These are phyloP conservation scores for Tapirus terrestris DNA, from an alignment of 2,113 vertebrate genomes.

Conservation along the genomic window DNA sequence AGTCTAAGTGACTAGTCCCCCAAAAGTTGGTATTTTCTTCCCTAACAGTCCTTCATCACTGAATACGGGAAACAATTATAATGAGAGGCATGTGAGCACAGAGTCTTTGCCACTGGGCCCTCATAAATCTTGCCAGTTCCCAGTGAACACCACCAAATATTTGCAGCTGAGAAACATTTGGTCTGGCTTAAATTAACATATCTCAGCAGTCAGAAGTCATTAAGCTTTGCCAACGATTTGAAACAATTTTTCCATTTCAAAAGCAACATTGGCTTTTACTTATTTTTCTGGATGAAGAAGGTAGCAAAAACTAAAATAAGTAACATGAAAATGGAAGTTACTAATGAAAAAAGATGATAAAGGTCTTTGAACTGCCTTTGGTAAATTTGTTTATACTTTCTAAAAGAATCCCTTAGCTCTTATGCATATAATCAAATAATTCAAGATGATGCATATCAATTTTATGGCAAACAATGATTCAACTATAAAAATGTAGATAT, in stretches of 20 bases:
- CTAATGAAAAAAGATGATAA: constrained; percentile 81
- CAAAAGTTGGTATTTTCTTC: constrained; percentile 81
- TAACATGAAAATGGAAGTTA: constrained; percentile 82
- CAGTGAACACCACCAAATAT: constrained; percentile 91
- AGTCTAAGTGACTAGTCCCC: constrained; percentile 71
- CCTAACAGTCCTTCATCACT: constrained; percentile 84
- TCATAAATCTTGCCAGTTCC: constrained; percentile 92
- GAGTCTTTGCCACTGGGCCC: constrained; percentile 89
- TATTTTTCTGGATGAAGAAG: constrained; percentile 85
- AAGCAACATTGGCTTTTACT: constrained; percentile 85
- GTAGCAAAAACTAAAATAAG: constrained; percentile 84
- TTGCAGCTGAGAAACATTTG: constrained; percentile 92
- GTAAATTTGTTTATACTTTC: constrained; percentile 81
- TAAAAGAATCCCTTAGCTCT: constrained; percentile 70
- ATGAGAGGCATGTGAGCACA: constrained; percentile 86
- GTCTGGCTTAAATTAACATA: constrained; percentile 92
- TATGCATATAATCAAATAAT: constrained; percentile 77
- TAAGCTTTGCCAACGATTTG: constrained; percentile 90
- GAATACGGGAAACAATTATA: constrained; percentile 87
- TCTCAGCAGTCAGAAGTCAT: constrained; percentile 92
- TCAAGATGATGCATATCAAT: constrained; percentile 78
- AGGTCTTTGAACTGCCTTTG: constrained; percentile 76
- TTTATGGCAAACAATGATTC: constrained; percentile 76
- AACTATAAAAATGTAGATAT: constrained; percentile 76
- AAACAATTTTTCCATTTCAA: constrained; percentile 91